These are phyloP conservation scores for Semnornis frantzii DNA, from an alignment of 2,113 vertebrate species.

Conservation along the genomic window DNA sequence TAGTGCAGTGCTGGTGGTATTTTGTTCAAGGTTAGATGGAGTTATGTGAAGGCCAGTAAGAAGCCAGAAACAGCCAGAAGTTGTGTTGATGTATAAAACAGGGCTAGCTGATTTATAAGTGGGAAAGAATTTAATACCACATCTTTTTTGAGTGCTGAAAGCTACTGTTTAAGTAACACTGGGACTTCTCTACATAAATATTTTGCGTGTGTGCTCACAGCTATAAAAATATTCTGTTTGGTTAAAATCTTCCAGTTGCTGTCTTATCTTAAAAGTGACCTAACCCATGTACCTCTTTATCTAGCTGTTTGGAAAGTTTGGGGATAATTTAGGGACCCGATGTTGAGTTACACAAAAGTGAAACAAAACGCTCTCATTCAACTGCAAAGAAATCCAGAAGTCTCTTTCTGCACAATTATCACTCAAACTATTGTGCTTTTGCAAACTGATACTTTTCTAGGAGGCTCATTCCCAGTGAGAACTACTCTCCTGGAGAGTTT, in stretches of 20 bases:
- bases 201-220: not conserved
- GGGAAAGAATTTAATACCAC: slow-evolving; percentile 31
- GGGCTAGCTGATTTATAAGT: not conserved
- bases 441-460: slow-evolving; percentile 68
- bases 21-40: not conserved
- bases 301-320: slow-evolving; percentile 42
- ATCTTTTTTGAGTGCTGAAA: slow-evolving; percentile 23
- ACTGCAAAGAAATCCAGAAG: slow-evolving; percentile 37
- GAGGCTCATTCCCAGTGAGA: slow-evolving; percentile 59
- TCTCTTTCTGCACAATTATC: slow-evolving; percentile 38
- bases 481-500: slow-evolving; percentile 59
- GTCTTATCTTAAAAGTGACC: slow-evolving; percentile 16
- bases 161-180: slow-evolving; percentile 31
- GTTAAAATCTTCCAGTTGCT: not conserved
- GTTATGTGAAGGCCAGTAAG: not conserved
- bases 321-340: slow-evolving; percentile 14
- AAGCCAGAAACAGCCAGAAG: not conserved
- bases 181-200: not conserved
- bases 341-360: slow-evolving; percentile 35
- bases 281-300: not conserved
- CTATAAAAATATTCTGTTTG: slow-evolving; percentile 27
- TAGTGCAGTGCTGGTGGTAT: not conserved
- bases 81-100: not conserved
- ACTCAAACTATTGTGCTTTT: slow-evolving; percentile 53
- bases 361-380: slow-evolving; percentile 42